phyloP scores from a whole-genome alignment of 2,797 vertebrate genomes.

The Falco rusticolus region DNA sequence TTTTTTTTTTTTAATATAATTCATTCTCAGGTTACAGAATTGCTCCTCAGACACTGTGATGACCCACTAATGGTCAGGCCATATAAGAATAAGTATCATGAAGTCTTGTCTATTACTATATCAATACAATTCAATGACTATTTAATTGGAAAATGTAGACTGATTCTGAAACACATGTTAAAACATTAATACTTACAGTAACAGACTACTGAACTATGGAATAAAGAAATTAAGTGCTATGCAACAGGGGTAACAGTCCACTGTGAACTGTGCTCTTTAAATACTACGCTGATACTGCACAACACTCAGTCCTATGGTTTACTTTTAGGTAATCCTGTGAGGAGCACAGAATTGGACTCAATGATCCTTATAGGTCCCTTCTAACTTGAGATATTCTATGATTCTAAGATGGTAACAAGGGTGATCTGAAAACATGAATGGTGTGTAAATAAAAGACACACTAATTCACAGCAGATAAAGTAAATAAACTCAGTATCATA shows the following conservation, averaged over 20 bases:
- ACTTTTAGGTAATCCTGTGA: neutral
- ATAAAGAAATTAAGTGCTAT: neutral
- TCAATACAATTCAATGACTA: neutral
- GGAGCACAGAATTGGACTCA: neutral
- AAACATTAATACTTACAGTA: neutral
- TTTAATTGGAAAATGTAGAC: neutral
- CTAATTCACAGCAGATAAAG: neutral
- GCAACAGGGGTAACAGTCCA: neutral
- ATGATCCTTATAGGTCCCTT: neutral
- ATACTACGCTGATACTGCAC: neutral
- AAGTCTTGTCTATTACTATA: neutral
- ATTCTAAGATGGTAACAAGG: neutral
- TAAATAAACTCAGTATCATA: neutral
- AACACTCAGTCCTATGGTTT: neutral
- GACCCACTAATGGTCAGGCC: neutral
- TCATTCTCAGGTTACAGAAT: neutral
- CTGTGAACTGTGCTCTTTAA: neutral
- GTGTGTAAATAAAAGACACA: neutral
- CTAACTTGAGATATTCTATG: neutral
- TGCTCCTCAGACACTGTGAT: neutral
- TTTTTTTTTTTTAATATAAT: neutral
- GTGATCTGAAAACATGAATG: neutral
- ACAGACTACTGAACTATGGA: neutral
- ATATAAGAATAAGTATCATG: neutral
- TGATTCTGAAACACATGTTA: neutral